Evolutionary conservation across 2,797 vertebrate genomes (phyloP), one percentile per base, ranked within the genome.

Genomic region (Gobio occitaniae): DNA sequence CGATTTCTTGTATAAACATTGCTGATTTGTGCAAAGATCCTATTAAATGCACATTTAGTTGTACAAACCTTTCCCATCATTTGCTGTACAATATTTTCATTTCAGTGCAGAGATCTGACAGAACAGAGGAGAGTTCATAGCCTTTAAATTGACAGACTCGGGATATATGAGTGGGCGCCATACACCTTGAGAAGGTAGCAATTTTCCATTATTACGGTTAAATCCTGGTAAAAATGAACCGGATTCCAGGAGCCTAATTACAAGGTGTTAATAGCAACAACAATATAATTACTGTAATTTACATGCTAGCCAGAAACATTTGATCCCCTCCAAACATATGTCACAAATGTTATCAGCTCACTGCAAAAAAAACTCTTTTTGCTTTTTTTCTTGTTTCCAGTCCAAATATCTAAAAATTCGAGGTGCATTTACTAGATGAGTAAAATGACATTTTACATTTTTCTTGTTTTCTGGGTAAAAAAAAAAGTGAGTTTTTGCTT

Each of bases 261-360:
- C 97, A 98, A 98, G 97, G 97, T 98, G 97, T 99, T 98, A 97
- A 98, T 98, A 98, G 97, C 97, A 98, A 97, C 97, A 98, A 98
- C 97, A 97, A 97, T 97, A 96, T 98, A 98, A 98, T 98, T 94
- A 96, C 96, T 96, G 96, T 96, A 95, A 98, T 97, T 97, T 97
- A 96, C 96, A 95, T 95, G 95, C 95, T 96, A 95, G 95, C 95
- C 96, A 95, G 94, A 94, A 96, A 96, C 96, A 95, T 96, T 97
- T 96, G 97, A 96, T 96, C 91, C 89, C 96, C 92, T 91, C 92
- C 93, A 86, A 96, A 94, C 95, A 93, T 94, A 95, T 97, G 94
- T 95, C 94, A 95, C 94, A 94, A 96, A 96, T 93, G 94, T 94
- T 78, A 82, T 88, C 84, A 83, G 48, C 32, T 32, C 32, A 32